Evolutionary conservation across 2,888 invertebrate genomes (phyloP), one percentile per base, ranked within the genome.

Genomic region (Mystacides longicornis): DNA sequence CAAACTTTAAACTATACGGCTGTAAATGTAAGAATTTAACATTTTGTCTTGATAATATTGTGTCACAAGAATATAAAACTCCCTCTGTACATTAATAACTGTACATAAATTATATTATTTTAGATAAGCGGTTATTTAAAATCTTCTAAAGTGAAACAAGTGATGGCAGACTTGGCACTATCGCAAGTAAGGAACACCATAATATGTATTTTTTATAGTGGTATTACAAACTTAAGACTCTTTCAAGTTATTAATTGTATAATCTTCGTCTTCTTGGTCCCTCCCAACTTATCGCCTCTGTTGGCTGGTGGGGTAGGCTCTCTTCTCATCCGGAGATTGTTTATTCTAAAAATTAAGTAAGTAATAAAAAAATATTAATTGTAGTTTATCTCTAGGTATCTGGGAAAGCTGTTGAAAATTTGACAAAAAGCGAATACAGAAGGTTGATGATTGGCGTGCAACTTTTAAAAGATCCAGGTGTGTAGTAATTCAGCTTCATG

Each of bases 371-470:
- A 9, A 31, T 31, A 31, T 31, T 31, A 31, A 31, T 31, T 7
- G 31, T 9, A 2, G 11, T 52, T 23, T n/a, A 11, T 51, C 19
- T 75, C 43, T 63, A 77, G 76, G 91, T 94, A 18, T 87, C 92
- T 1, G 85, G 89, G 67, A 83, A 89, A 66, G 86, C 87, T 56
- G 87, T 93, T 1, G 87, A 89, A 63, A 85, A 87, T 63, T 75
- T 98, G 43, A 89, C 89, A 16, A 86, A 88, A 61, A 93, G 95
- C 64, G 96, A 97, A 72, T 89, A 91, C 64, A 77, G 95, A 62
- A 79, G 97, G 64, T 75, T 98, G 23, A 86, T 93, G 65, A 90
- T 98, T 63, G 96, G 95, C 0, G 83, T 93, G 1, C 95, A 97
- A 67, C 78, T 97, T 1, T 88, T 97, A 43, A 85, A 93, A 68